Percentiles rank a stretch among this genome's conserved stretches.
phyloP scores from a whole-genome alignment of 2,113 vertebrate species.

The Sisor rabdophorus region DNA sequence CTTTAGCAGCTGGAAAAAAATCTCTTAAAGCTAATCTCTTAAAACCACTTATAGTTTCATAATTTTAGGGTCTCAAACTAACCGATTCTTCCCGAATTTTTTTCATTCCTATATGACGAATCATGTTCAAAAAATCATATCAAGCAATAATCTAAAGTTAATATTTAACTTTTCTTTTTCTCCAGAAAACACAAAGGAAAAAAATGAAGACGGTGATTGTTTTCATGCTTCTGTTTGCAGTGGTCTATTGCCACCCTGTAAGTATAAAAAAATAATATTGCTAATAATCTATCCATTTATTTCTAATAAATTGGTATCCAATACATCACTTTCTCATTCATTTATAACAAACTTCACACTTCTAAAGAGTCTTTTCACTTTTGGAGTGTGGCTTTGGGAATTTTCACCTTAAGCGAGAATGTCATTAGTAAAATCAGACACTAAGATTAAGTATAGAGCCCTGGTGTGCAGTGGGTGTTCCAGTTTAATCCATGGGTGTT shows the following conservation, averaged over 20 bases:
- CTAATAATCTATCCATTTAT: background rate
- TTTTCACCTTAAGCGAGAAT: too few species aligned
- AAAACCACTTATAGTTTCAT: constrained; percentile 19
- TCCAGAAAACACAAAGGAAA: constrained; percentile 56
- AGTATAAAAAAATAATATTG: constrained; percentile 42
- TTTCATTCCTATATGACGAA: background rate
- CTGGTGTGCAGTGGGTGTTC: too few species aligned
- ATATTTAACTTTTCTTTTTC: background rate
- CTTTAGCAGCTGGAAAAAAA: constrained; percentile 5
- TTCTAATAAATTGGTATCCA: background rate
- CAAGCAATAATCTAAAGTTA: background rate
- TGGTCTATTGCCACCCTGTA: constrained; percentile 68
- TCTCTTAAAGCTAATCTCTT: constrained; percentile 13
- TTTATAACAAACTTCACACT: too few species aligned
- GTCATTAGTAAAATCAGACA: too few species aligned
- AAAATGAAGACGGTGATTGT: constrained; percentile 68
- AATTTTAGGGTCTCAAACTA: constrained; percentile 1
- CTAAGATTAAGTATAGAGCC: too few species aligned
- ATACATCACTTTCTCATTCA: too few species aligned
- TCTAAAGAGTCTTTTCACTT: too few species aligned
- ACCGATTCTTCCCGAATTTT: background rate
- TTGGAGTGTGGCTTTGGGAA: too few species aligned
- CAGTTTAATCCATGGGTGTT: too few species aligned
- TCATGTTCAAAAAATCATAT: background rate
- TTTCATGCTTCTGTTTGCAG: constrained; percentile 69